Evolutionary conservation across 2,888 invertebrate species (phyloP), one percentile per base, ranked within the genome.

Genomic region (Carcina quercana): DNA sequence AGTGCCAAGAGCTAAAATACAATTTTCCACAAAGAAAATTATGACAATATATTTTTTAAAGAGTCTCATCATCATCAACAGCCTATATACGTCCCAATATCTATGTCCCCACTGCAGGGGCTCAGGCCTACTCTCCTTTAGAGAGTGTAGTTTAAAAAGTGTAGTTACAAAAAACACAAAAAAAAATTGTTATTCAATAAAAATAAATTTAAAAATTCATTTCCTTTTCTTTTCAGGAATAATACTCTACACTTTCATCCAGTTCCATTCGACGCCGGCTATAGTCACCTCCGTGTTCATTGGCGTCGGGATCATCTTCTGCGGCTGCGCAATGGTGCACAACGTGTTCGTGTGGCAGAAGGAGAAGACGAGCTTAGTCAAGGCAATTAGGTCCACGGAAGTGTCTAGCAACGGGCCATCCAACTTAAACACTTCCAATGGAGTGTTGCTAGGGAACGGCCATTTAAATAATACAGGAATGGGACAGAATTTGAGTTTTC

Each of bases 281-380:
- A 94, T 96, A 49, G 92, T 95, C 32, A 95, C 95, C 10, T 94
- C 94, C 48, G 91, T 94, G 2, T 90, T 96, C 59, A 93, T 96
- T 41, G 95, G 95, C 6, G 86, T 95, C 11, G 96, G 96, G 2
- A 94, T 96, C 39, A 88, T 96, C 24, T 96, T 96, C 78, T 95
- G 96, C 65, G 94, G 96, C 47, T 93, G 94, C 55, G 95, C 96
- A 13, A 94, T 96, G 90, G 94, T 96, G 11, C 96, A 97, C 82
- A 96, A 96, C 74, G 94, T 95, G 8, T 96, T 95, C 72, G 91
- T 96, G 28, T 97, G 96, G 96, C 95, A 96, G 74, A 91, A 91
- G 66, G 94, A 94, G 69, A 94, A 94, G 76, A 94, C 94, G 1
- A 93, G 91, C 50, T 89, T 93, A 31, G 93, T 93, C 15, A 90